phyloP scores from a whole-genome alignment of 1,140 invertebrate genomes.

The Pseudomyrmex dendroicus region DNA sequence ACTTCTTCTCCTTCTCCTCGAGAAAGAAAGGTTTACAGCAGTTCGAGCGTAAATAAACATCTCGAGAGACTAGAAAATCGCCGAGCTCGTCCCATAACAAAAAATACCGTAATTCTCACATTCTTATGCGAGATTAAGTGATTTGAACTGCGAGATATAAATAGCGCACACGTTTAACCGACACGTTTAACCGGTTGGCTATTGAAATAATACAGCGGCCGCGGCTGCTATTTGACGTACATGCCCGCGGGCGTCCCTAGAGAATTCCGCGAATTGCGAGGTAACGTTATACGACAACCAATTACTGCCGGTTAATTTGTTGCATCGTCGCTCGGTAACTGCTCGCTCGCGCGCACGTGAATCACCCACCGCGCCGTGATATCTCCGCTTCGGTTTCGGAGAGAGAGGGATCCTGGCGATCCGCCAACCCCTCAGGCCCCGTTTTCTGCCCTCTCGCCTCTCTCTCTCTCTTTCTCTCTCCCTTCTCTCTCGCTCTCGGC shows the following conservation, averaged over 20 bases:
- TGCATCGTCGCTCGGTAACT: constrained; percentile 65
- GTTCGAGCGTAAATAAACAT: constrained; percentile 12
- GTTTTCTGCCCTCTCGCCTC: neutral
- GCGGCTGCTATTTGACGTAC: constrained; percentile 26
- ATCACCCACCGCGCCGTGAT: constrained; percentile 53
- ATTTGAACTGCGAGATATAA: constrained; percentile 15
- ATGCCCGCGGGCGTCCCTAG: constrained; percentile 34
- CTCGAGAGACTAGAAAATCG: neutral
- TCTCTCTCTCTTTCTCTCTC: neutral
- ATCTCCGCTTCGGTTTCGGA: constrained; percentile 49
- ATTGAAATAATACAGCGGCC: constrained; percentile 36
- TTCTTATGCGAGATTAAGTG: constrained; percentile 6
- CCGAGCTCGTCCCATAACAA: neutral
- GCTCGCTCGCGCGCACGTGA: constrained; percentile 52
- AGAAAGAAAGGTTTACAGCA: neutral
- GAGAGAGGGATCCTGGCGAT: constrained; percentile 27
- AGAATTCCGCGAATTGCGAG: constrained; percentile 53
- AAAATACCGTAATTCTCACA: constrained; percentile 17
- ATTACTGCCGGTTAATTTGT: constrained; percentile 61
- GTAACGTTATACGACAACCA: constrained; percentile 57
- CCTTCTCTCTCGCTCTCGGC: neutral
- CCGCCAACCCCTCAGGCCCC: constrained; percentile 33
- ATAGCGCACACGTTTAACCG: neutral
- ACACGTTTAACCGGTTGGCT: neutral
- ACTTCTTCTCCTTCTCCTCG: no score